phyloP scores from a whole-genome alignment of 2,113 vertebrate species.

The Corynorhinus townsendii region DNA sequence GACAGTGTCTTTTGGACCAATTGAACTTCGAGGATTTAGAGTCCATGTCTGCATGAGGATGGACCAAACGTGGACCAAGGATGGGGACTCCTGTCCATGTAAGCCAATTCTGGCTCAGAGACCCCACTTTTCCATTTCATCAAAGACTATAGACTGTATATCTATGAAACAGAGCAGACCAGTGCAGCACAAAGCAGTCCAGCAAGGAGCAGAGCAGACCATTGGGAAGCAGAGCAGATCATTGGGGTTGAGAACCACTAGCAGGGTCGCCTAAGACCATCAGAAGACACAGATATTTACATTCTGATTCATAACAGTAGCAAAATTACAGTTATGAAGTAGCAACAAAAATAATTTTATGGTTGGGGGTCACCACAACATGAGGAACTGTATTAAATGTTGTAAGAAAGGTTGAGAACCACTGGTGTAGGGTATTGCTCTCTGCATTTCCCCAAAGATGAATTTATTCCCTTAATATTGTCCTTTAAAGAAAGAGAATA shows the following conservation, averaged over 20 bases:
- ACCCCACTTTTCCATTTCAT: not conserved
- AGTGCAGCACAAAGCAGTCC: not conserved
- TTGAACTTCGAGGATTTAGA: not conserved
- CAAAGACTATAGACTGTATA: not conserved
- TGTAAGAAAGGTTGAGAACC: too few relatives aligned
- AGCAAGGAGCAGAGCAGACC: not conserved
- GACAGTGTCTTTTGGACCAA: not conserved
- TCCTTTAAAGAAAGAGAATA: not conserved
- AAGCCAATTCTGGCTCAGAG: not conserved
- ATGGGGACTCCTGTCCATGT: not conserved
- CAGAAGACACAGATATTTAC: too few relatives aligned
- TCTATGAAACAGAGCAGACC: not conserved
- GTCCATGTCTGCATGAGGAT: not conserved
- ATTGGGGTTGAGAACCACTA: not conserved
- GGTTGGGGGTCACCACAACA: too few relatives aligned
- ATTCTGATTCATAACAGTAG: too few relatives aligned
- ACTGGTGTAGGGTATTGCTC: not conserved
- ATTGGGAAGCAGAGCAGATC: not conserved
- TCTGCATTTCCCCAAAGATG: not conserved
- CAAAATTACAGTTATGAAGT: too few relatives aligned
- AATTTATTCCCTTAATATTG: not conserved
- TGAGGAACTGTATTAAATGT: too few relatives aligned
- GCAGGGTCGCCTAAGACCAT: too few relatives aligned
- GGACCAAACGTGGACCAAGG: not conserved
- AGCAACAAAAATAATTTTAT: too few relatives aligned